Conservation (phyloP, 2,888 invertebrate genomes). For the Spicauda simplicius region DNA sequence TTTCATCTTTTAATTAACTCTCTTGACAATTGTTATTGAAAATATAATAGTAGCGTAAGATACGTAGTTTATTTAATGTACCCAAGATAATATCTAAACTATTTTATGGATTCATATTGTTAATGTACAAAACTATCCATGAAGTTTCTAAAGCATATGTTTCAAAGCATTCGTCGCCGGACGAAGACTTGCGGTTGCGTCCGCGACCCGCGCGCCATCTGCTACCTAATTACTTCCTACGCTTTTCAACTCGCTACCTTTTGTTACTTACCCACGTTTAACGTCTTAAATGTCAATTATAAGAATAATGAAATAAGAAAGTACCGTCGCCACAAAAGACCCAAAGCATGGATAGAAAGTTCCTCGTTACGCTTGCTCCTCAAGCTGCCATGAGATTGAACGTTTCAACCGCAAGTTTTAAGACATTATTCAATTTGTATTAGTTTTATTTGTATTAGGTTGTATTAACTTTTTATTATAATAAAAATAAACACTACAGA, state of each 20-base stretch:
- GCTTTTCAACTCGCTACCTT: slow-evolving; percentile 67
- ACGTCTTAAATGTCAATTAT: slow-evolving; percentile 73
- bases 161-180: slow-evolving; percentile 45
- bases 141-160: slow-evolving; percentile 7
- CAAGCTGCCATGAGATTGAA: slow-evolving; percentile 72
- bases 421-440: not conserved
- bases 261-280: slow-evolving; percentile 64
- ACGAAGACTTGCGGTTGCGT: slow-evolving; percentile 48
- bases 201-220: slow-evolving; percentile 69
- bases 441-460: too few relatives aligned
- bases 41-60: not conserved
- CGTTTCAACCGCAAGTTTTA: not conserved
- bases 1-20: too few relatives aligned
- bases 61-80: not conserved
- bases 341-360: slow-evolving; percentile 65
- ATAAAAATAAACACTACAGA: too few relatives aligned
- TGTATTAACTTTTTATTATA: too few relatives aligned
- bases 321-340: slow-evolving; percentile 64
- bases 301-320: slow-evolving; percentile 70
- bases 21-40: too few relatives aligned
- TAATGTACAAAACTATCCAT: not conserved
- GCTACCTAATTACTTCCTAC: slow-evolving; percentile 76
- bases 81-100: not conserved
- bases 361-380: slow-evolving; percentile 53
- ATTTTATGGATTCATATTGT: not conserved